phyloP scores from a whole-genome alignment of 2,888 invertebrate genomes.

The Volucella zonaria region DNA sequence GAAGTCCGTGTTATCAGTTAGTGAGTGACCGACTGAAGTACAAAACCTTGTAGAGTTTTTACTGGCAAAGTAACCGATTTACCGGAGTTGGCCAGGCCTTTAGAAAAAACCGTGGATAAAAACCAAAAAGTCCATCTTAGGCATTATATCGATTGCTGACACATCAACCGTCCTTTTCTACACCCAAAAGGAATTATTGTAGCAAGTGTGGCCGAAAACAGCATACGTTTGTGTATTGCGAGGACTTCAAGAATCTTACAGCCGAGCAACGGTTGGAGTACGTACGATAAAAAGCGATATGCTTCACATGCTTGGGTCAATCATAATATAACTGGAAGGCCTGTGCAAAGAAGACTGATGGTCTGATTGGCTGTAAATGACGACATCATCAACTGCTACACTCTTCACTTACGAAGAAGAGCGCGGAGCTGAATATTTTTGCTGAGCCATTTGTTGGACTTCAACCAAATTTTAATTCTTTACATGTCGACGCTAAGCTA shows the following conservation, averaged over 20 bases:
- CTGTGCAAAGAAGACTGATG: background rate
- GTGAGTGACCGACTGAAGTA: too few relatives aligned
- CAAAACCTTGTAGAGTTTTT: too few relatives aligned
- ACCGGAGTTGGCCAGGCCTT: too few relatives aligned
- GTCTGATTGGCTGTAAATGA: background rate
- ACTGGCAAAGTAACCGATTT: too few relatives aligned
- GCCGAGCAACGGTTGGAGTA: background rate
- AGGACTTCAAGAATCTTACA: background rate
- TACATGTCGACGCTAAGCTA: conserved; percentile 10
- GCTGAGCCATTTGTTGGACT: too few relatives aligned
- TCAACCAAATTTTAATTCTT: too few relatives aligned
- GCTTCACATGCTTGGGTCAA: background rate
- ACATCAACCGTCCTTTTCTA: too few relatives aligned
- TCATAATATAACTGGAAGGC: conserved; percentile 6
- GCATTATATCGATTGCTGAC: too few relatives aligned
- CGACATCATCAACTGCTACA: conserved; percentile 1
- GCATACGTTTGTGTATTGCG: background rate
- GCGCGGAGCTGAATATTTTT: background rate
- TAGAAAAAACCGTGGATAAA: too few relatives aligned
- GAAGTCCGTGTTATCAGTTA: too few relatives aligned
- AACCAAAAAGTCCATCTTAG: too few relatives aligned
- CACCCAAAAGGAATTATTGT: background rate
- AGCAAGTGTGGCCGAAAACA: background rate
- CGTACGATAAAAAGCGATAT: background rate
- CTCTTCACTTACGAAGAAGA: background rate